Evolutionary conservation across 2,888 invertebrate species (phyloP).

Genomic region (Peribatodes rhomboidaria): DNA sequence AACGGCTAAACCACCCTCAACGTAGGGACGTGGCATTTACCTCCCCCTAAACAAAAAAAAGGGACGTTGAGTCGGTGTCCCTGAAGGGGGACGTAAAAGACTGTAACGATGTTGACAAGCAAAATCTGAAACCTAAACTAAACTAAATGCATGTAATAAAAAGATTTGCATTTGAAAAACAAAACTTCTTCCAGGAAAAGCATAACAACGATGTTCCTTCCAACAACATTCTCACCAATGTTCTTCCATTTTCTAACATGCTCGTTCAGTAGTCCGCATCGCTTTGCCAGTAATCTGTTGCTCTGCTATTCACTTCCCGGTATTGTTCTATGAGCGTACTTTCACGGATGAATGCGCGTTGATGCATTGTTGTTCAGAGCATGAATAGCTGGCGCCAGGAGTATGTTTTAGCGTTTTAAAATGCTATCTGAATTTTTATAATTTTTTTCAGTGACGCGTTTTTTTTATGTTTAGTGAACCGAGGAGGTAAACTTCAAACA

Average conservation of each 20-base stretch:
- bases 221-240: neutral
- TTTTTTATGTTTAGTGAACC: no score
- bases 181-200: neutral
- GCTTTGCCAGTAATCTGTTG: slow-evolving; percentile 19
- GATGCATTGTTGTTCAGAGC: slow-evolving; percentile 3
- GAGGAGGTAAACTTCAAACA: no score
- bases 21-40: no score
- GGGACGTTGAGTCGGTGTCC: no score
- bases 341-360: slow-evolving; percentile 14
- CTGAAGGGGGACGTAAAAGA: no score
- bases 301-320: neutral
- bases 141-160: no score
- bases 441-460: no score
- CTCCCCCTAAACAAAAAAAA: no score
- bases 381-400: neutral
- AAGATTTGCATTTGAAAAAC: no score
- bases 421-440: neutral
- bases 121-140: no score
- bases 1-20: no score
- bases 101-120: no score
- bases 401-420: neutral
- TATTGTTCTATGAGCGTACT: slow-evolving; percentile 11
- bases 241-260: neutral
- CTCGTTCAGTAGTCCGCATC: slow-evolving; percentile 3
- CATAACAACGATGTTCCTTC: neutral